phyloP scores from a whole-genome alignment of 2,797 vertebrate genomes.

The Etheostoma nigrum region DNA sequence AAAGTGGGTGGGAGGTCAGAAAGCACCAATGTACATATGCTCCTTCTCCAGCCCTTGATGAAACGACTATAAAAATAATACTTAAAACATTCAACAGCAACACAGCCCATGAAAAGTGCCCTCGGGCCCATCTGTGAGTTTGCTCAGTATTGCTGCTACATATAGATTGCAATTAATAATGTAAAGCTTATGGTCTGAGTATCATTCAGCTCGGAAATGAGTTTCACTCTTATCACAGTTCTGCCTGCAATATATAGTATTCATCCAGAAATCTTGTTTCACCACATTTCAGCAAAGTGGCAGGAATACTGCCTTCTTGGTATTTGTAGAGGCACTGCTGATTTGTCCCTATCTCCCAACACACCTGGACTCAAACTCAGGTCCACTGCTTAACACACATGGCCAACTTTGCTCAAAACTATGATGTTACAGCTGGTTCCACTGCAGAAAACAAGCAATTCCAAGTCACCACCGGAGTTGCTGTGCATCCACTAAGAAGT shows the following conservation, averaged over 20 bases:
- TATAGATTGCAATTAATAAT: conserved; percentile 65
- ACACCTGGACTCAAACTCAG: conserved; percentile 68
- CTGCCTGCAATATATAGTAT: conserved; percentile 21
- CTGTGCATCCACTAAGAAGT: conserved; percentile 60
- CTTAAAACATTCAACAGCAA: conserved; percentile 17
- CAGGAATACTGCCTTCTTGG: conserved; percentile 25
- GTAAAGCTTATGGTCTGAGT: conserved; percentile 29
- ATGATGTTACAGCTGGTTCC: conserved; percentile 70
- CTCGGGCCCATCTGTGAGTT: conserved; percentile 28
- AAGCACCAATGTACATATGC: not conserved
- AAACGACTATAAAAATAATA: conserved; percentile 21
- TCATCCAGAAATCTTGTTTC: conserved; percentile 47
- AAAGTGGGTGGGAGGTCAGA: conserved; percentile 7
- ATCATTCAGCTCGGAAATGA: conserved; percentile 42
- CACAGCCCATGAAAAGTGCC: conserved; percentile 27
- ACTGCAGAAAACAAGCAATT: conserved; percentile 76
- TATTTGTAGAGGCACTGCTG: conserved; percentile 31
- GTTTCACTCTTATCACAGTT: conserved; percentile 38
- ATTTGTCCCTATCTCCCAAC: conserved; percentile 65
- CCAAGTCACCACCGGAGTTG: conserved; percentile 46
- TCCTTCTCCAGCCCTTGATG: conserved; percentile 12
- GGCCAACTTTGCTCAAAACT: conserved; percentile 65
- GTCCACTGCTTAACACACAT: conserved; percentile 65
- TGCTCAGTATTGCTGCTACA: conserved; percentile 35
- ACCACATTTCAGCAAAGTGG: conserved; percentile 34